These are phyloP conservation scores for Polyodon spathula DNA, from an alignment of 2,113 vertebrate species.

Conservation along the genomic window DNA sequence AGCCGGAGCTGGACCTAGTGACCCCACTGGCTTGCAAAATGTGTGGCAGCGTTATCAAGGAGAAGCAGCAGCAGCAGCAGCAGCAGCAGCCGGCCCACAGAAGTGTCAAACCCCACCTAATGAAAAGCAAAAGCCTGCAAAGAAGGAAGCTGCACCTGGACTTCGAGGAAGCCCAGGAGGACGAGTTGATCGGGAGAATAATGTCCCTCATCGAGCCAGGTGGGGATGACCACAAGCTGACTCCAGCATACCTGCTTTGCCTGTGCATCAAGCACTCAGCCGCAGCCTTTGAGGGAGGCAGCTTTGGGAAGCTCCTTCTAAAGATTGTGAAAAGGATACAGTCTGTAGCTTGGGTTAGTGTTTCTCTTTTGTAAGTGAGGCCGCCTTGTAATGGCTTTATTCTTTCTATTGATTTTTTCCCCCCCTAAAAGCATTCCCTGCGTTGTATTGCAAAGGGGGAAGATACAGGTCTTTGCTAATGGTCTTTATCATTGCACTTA, in stretches of 20 bases:
- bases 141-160: constrained; percentile 72
- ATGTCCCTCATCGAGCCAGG: constrained; percentile 77
- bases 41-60: constrained; percentile 60
- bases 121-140: constrained; percentile 29
- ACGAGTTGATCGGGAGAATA: constrained; percentile 71
- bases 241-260: constrained; percentile 84
- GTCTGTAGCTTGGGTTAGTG: constrained; percentile 82
- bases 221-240: constrained; percentile 80
- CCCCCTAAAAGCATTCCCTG: neutral
- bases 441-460: too few relatives aligned
- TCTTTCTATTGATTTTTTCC: too few relatives aligned
- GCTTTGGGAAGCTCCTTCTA: constrained; percentile 81
- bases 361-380: neutral
- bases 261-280: constrained; percentile 89
- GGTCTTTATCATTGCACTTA: too few relatives aligned
- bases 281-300: constrained; percentile 63
- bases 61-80: constrained; percentile 17
- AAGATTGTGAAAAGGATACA: constrained; percentile 77
- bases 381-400: neutral
- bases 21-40: constrained; percentile 48
- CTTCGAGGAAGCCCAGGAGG: constrained; percentile 72
- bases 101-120: constrained; percentile 31
- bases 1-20: constrained; percentile 25
- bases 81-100: neutral
- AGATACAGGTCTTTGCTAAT: too few relatives aligned